These are phyloP conservation scores for Matsumyia berberina DNA, from an alignment of 2,888 invertebrate species.

Conservation along the genomic window DNA sequence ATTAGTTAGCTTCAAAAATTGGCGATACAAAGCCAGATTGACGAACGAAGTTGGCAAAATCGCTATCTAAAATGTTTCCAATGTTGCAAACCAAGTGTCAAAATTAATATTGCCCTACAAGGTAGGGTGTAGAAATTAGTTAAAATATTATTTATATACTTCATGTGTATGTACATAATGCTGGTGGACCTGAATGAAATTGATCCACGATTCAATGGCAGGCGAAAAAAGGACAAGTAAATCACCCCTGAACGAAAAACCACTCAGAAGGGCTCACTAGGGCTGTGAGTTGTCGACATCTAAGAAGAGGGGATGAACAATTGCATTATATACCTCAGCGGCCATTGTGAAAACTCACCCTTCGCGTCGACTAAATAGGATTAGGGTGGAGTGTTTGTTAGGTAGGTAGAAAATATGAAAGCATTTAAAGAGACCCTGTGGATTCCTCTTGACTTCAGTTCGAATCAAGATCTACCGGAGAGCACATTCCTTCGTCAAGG, in stretches of 20 bases:
- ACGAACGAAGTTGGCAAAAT: too few species aligned
- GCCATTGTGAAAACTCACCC: constrained; percentile 74
- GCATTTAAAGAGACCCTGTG: constrained; percentile 80
- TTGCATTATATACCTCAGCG: constrained; percentile 73
- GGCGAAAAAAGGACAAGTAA: constrained; percentile 61
- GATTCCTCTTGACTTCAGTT: constrained; percentile 80
- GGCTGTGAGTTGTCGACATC: constrained; percentile 64
- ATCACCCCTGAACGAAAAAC: constrained; percentile 70
- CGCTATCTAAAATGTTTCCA: too few species aligned
- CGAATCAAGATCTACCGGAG: constrained; percentile 81
- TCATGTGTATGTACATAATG: constrained; percentile 8
- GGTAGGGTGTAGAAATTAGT: constrained; percentile 3
- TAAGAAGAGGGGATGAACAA: constrained; percentile 70
- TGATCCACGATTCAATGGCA: constrained; percentile 52
- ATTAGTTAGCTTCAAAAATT: too few species aligned
- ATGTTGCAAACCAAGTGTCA: too few species aligned
- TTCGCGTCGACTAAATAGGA: constrained; percentile 47
- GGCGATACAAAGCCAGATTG: too few species aligned
- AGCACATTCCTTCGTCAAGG: constrained; percentile 68
- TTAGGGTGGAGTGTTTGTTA: constrained; percentile 66
- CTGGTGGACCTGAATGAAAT: constrained; percentile 48
- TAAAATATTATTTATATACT: constrained; percentile 37
- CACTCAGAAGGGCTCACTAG: constrained; percentile 70
- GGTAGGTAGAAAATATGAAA: constrained; percentile 74
- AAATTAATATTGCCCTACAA: neutral